Evolutionary conservation across 2,113 vertebrate species (phyloP), one percentile per base, ranked within the genome.

Genomic region (Pavo muticus): DNA sequence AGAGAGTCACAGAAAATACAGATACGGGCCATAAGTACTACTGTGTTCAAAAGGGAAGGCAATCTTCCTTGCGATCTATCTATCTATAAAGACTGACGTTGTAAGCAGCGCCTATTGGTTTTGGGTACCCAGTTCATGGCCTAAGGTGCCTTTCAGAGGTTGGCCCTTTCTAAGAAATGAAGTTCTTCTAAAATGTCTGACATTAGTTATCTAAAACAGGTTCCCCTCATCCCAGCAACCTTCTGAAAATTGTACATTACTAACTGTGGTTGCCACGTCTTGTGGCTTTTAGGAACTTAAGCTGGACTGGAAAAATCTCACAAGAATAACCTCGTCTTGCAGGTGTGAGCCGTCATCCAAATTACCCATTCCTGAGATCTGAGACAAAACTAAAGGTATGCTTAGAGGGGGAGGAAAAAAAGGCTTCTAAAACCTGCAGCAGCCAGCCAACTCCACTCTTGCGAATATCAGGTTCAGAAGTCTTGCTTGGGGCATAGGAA

Each of bases 391-490:
- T 35, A 8, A 84, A 94, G 91, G 69, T 59, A 47, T 24, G 45
- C 45, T 93, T 65, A 21, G 57, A 59, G 20, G 32, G 54, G 56
- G 56, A 56, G 9, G 0, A 80, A 79, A 59, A 68, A 1, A 29
- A n/a, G 56, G n/a, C 19, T 35, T 59, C 57, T 72, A 81, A 79
- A 90, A n/a, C 56, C 27, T 76, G 42, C 48, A 91, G 8, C 20
- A 90, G 29, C 56, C 56, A 37, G 71, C 21, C 59, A 71, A 64
- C 57, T 60, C 52, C 23, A 5, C 15, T 80, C 40, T 64, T 64
- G 50, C 72, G 85, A 75, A 4, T 93, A 88, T 90, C 80, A 35
- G 44, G 90, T 90, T 94, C 71, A 82, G 84, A 89, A 50, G 64
- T 92, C 91, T 80, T 80, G 69, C 91, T 77, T 3, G 1, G 75